Evolutionary conservation across 2,888 invertebrate genomes (phyloP), one percentile per base, ranked within the genome.

Genomic region (Exephanes ischioxanthus): DNA sequence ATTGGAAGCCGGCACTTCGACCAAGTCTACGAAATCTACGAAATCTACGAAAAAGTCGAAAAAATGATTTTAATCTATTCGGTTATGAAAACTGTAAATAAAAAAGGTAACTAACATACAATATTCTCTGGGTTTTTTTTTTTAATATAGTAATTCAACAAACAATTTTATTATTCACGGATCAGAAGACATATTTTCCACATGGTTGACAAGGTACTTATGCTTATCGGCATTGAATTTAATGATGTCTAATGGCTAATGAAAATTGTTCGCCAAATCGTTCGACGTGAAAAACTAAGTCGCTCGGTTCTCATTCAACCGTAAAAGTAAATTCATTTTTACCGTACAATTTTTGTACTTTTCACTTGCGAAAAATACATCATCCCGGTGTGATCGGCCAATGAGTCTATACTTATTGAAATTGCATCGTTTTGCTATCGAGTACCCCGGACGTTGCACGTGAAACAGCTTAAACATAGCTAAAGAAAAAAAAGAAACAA

Each of bases 111-210:
- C 30, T n/a, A 67, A 45, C 9, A 19, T 67, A 58, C 22, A 14
- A 16, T 48, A 26, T 68, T 68, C 45, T 19, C 61, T 53, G 9
- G 33, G 4, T 37, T 61, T 55, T 2, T 48, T 58, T 41, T 75
- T 55, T 77, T 80, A 53, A 85, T 85, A 83, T 85, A 76, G 85
- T 85, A 85, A 85, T 85, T 83, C 83, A 85, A 84, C 84, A 66
- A 76, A 80, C 80, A 85, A 83, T 83, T 85, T 83, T 85, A 85
- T 85, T 85, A 85, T 83, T 85, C 63, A 83, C 73, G 66, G 48
- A 85, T 83, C 82, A 83, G 82, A 85, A 85, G 85, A 85, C 85
- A 83, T 67, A 83, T 67, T 82, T 53, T 83, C 76, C 75, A 77
- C 77, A 85, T 80, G 61, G 67, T 80, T 77, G 68, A 82, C 76